Conservation (phyloP, 1,140 invertebrate genomes). For the Cydia amplana region DNA sequence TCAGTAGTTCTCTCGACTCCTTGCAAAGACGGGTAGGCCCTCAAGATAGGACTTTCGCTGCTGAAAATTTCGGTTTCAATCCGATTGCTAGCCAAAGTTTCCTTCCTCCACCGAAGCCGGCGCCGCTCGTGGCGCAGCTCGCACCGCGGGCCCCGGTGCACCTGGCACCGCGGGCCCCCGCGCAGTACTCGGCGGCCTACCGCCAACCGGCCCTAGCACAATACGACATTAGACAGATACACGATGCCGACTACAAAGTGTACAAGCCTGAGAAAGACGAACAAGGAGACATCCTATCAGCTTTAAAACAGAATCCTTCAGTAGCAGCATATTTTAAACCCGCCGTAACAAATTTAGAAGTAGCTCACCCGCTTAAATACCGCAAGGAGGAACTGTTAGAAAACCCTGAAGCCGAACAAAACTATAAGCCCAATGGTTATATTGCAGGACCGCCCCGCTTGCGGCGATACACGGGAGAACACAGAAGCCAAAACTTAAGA, state of each 20-base stretch:
- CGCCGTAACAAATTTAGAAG: constrained; percentile 67
- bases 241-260: constrained; percentile 75
- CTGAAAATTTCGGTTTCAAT: constrained; percentile 73
- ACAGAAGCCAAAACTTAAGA: constrained; percentile 59
- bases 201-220: constrained; percentile 58
- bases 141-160: constrained; percentile 21
- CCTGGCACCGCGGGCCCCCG: constrained; percentile 27
- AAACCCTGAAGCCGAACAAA: constrained; percentile 61
- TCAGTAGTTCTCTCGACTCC: constrained; percentile 74
- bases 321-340: constrained; percentile 72
- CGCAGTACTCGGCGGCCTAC: not conserved
- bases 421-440: constrained; percentile 75
- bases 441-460: constrained; percentile 71
- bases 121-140: constrained; percentile 48
- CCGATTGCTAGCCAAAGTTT: constrained; percentile 75
- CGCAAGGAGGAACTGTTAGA: constrained; percentile 65
- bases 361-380: constrained; percentile 67
- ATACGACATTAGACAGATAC: constrained; percentile 73
- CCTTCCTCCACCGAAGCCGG: constrained; percentile 52
- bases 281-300: constrained; percentile 63
- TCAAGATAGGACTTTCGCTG: constrained; percentile 64
- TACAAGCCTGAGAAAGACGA: constrained; percentile 69
- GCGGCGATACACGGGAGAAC: constrained; percentile 68
- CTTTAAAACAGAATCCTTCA: constrained; percentile 69
- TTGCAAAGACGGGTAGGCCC: constrained; percentile 66